Conservation (phyloP, 1,140 invertebrate genomes). For the Drosophila pachea region DNA sequence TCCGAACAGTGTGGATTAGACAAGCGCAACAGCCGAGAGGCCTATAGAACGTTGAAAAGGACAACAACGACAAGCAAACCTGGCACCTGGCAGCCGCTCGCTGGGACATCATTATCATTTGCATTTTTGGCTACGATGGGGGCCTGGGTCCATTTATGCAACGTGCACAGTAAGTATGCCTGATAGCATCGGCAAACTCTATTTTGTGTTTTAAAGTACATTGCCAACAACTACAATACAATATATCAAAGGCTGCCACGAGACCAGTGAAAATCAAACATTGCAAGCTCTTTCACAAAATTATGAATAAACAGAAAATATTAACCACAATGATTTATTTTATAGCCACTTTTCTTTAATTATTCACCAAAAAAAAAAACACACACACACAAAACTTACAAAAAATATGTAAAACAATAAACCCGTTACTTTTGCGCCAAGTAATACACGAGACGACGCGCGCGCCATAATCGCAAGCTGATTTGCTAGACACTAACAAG, state of each 20-base stretch:
- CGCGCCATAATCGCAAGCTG: neutral
- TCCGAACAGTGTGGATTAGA: slow-evolving; percentile 62
- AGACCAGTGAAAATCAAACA: neutral
- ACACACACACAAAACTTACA: neutral
- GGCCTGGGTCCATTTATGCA: slow-evolving; percentile 19
- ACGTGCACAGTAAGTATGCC: slow-evolving; percentile 33
- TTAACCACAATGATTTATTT: neutral
- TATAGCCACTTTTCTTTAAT: neutral
- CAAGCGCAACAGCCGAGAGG: slow-evolving; percentile 39
- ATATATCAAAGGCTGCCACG: neutral
- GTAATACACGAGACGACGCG: neutral
- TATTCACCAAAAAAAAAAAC: neutral
- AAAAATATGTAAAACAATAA: slow-evolving; percentile 8
- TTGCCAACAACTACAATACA: slow-evolving; percentile 2
- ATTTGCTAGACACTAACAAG: neutral
- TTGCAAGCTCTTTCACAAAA: neutral
- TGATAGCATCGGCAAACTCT: slow-evolving; percentile 26
- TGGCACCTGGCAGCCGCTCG: slow-evolving; percentile 15
- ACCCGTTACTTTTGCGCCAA: neutral
- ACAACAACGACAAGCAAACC: neutral
- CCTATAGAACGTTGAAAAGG: slow-evolving; percentile 16
- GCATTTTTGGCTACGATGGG: slow-evolving; percentile 53
- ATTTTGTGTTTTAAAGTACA: slow-evolving; percentile 30
- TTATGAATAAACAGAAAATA: neutral
- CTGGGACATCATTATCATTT: slow-evolving; percentile 66